These are phyloP conservation scores for Dryoscopus gambensis DNA, from an alignment of 2,113 vertebrate species.

Conservation along the genomic window DNA sequence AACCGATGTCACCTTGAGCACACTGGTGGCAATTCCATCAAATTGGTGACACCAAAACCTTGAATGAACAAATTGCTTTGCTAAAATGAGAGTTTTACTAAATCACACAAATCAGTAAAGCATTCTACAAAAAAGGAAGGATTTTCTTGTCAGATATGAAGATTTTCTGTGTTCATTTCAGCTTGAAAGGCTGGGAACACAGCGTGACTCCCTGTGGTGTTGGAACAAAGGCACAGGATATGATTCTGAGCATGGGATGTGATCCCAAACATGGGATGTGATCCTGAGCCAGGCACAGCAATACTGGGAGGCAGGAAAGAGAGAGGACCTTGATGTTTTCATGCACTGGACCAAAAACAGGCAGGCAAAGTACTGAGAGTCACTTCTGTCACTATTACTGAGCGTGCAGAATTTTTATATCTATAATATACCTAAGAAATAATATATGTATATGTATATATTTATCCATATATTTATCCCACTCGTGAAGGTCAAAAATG, in stretches of 20 bases:
- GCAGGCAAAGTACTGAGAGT: no score
- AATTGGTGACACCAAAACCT: background rate
- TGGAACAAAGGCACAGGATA: background rate
- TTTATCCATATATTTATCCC: background rate
- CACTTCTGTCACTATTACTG: background rate
- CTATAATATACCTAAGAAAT: background rate
- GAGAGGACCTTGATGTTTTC: background rate
- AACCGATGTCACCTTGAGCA: background rate
- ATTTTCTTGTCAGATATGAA: background rate
- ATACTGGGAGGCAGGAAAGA: rapidly evolving
- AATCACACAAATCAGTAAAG: background rate
- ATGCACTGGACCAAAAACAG: background rate
- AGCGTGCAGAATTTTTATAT: background rate
- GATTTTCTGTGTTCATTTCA: background rate
- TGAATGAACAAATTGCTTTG: background rate
- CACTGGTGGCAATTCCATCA: background rate
- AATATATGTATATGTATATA: no score
- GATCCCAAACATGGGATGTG: background rate
- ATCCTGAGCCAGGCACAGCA: background rate
- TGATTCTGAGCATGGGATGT: background rate
- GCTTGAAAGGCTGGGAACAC: background rate
- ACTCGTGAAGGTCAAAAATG: background rate
- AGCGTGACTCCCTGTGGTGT: background rate
- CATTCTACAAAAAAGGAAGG: background rate
- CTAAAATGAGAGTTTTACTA: background rate